A percentile compares a stretch with the other conserved stretches of the same genome.
Conservation (phyloP, 2,113 vertebrate species). For the Mustela lutreola region DNA sequence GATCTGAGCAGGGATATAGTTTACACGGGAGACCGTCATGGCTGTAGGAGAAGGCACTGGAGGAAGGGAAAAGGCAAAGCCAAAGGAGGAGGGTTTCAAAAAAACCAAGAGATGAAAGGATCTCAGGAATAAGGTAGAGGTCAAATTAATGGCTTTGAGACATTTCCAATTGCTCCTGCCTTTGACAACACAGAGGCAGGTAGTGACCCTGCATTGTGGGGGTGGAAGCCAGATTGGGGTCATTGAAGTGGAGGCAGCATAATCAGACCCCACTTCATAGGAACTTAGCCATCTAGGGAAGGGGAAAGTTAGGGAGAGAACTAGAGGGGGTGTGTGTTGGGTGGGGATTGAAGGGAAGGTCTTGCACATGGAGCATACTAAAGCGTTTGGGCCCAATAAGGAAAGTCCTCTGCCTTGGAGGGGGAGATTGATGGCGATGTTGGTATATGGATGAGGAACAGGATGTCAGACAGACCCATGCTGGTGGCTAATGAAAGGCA, state of each 20-base stretch:
- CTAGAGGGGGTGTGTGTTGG: background rate
- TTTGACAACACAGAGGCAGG: background rate
- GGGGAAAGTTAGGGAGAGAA: background rate
- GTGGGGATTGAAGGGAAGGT: background rate
- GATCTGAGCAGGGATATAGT: background rate
- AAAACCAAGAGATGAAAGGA: background rate
- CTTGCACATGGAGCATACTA: background rate
- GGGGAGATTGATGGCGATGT: background rate
- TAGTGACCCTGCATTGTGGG: accelerated
- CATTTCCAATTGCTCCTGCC: background rate
- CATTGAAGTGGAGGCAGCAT: background rate
- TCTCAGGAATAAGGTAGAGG: background rate
- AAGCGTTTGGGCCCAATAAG: background rate
- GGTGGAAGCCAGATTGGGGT: background rate
- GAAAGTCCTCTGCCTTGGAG: background rate
- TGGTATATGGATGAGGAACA: background rate
- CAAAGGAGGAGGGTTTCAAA: background rate
- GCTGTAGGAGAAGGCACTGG: background rate
- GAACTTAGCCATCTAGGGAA: background rate
- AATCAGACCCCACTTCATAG: background rate
- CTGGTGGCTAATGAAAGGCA: background rate
- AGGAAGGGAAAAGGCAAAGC: background rate
- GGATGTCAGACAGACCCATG: background rate
- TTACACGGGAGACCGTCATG: background rate
- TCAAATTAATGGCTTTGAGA: background rate